These are phyloP conservation scores for Alviniconcha strummeri DNA, from an alignment of 2,888 invertebrate species.

Conservation along the genomic window DNA sequence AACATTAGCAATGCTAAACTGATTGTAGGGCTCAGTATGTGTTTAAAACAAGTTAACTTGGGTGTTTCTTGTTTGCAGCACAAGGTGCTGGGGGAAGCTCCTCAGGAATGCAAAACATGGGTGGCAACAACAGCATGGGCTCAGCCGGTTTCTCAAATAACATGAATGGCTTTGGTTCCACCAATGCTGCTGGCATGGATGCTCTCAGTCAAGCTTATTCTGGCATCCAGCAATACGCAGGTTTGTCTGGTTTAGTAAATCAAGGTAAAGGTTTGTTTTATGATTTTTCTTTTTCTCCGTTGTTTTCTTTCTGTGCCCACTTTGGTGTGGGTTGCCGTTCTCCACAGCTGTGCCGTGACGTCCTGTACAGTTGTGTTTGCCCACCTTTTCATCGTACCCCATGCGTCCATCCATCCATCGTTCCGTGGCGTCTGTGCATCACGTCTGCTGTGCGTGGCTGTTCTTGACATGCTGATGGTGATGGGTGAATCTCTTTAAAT, in stretches of 20 bases:
- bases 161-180: constrained; percentile 60
- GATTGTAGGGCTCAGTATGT: no score
- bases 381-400: neutral
- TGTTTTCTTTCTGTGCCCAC: constrained; percentile 25
- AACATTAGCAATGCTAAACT: no score
- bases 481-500: neutral
- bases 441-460: neutral
- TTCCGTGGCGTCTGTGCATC: constrained; percentile 8
- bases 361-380: constrained; percentile 18
- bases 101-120: constrained; percentile 33
- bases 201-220: constrained; percentile 78
- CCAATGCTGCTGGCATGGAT: constrained; percentile 74
- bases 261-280: constrained; percentile 55
- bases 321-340: constrained; percentile 25
- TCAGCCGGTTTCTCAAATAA: constrained; percentile 32
- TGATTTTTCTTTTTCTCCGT: constrained; percentile 22
- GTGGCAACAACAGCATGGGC: constrained; percentile 39
- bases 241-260: constrained; percentile 68
- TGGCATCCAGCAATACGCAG: constrained; percentile 78
- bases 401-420: constrained; percentile 8
- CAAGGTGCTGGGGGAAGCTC: constrained; percentile 20
- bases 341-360: constrained; percentile 22
- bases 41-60: no score
- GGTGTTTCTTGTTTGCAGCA: neutral
- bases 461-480: neutral